phyloP scores from a whole-genome alignment of 2,888 invertebrate species.

The Drosophila borealis region DNA sequence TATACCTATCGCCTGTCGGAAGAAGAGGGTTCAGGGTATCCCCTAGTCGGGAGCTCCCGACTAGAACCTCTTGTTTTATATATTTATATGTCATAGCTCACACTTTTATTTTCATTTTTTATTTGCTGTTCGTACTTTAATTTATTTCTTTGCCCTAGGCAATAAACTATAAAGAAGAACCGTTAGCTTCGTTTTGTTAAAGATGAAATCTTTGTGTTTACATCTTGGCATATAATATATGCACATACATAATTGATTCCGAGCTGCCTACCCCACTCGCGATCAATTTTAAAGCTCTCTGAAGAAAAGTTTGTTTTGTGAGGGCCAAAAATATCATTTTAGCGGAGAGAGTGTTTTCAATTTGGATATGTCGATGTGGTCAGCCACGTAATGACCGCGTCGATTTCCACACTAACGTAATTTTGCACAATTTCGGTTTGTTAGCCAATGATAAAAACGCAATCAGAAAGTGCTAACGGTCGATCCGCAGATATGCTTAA shows the following conservation, averaged over 20 bases:
- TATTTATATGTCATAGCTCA: not conserved
- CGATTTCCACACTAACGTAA: constrained; percentile 26
- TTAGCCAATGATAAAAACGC: constrained; percentile 51
- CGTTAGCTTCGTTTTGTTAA: constrained; percentile 7
- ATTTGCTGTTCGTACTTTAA: not conserved
- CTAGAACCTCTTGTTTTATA: too few relatives aligned
- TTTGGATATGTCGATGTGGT: constrained; percentile 1
- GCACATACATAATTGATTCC: constrained; percentile 22
- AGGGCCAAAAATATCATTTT: not conserved
- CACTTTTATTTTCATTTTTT: constrained; percentile 29
- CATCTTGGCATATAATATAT: constrained; percentile 17
- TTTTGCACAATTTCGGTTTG: constrained; percentile 43
- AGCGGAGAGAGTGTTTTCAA: constrained; percentile 17
- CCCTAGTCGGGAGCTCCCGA: too few relatives aligned
- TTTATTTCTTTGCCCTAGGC: not conserved
- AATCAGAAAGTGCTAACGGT: constrained; percentile 71
- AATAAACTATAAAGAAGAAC: constrained; percentile 7
- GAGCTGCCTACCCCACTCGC: constrained; percentile 7
- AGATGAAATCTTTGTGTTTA: constrained; percentile 7
- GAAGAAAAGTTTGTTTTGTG: constrained; percentile 2
- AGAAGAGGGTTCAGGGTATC: too few relatives aligned
- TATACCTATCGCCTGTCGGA: too few relatives aligned
- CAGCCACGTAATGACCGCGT: constrained; percentile 3
- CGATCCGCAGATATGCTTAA: constrained; percentile 43
- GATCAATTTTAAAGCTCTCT: constrained; percentile 1